Conservation (phyloP, 1,140 invertebrate species). For the Hyles vespertilio region DNA sequence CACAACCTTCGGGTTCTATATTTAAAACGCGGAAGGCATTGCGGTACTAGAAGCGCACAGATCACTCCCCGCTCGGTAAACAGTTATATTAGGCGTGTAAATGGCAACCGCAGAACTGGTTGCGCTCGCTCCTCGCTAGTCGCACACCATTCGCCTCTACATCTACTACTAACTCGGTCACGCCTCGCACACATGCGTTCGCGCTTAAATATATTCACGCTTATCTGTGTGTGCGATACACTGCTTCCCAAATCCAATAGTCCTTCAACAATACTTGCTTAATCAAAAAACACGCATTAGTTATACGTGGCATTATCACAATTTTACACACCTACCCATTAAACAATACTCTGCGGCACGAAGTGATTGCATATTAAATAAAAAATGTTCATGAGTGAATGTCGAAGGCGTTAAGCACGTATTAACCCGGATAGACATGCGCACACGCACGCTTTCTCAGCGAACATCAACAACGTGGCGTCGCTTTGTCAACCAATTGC, state of each 20-base stretch:
- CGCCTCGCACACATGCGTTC: slow-evolving; percentile 1
- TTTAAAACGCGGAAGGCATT: slow-evolving; percentile 71
- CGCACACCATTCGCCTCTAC: too few species aligned
- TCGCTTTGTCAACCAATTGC: slow-evolving; percentile 40
- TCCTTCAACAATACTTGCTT: background rate
- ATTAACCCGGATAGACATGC: too few species aligned
- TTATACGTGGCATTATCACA: background rate
- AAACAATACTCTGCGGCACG: background rate
- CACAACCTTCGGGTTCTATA: slow-evolving; percentile 67
- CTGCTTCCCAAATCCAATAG: background rate
- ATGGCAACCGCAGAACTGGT: slow-evolving; percentile 42
- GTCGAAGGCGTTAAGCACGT: too few species aligned
- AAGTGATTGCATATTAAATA: too few species aligned
- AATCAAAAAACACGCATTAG: background rate
- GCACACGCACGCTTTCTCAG: too few species aligned
- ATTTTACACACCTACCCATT: background rate
- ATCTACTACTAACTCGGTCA: background rate
- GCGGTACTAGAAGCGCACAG: slow-evolving; percentile 58
- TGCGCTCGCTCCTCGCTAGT: slow-evolving; percentile 7
- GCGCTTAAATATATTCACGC: background rate
- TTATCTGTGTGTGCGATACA: background rate
- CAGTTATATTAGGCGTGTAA: slow-evolving; percentile 55
- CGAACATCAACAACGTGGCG: too few species aligned
- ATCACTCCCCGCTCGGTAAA: slow-evolving; percentile 56
- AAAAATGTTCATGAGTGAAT: too few species aligned